Evolutionary conservation across 2,888 invertebrate species (phyloP), one percentile per base, ranked within the genome.

Genomic region (Shargacucullia verbasci): DNA sequence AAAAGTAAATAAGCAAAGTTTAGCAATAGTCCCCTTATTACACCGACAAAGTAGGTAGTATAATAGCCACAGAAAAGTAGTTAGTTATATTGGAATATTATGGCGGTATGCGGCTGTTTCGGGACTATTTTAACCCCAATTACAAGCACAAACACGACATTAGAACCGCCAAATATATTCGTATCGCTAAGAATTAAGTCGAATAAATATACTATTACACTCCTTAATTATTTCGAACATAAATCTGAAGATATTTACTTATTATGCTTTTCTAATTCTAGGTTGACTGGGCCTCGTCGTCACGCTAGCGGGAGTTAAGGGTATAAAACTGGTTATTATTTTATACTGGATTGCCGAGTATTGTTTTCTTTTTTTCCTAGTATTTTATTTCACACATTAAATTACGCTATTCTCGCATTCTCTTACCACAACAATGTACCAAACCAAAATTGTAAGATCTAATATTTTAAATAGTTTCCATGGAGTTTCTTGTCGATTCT

Each of bases 241-340:
- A 89, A 90, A 89, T 88, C 90, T 84, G 70, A 57, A 82, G 80
- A 88, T 88, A 87, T 90, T 90, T 87, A 82, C 82, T 84, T 88
- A 84, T 89, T 90, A 90, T 85, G 76, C 81, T 77, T 82, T 79
- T 81, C 82, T 90, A 92, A 90, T 90, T 78, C 79, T 83, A 88
- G 87, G 88, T 83, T 87, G 80, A 81, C 78, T 80, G 79, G 67
- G 68, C 76, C 59, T 59, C 68, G 70, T 62, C 82, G 88, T 88
- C 91, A 91, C 91, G 91, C 89, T 71, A 88, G 52, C 68, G 74
- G 71, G 79, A 59, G 25, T 41, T 46, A 43, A 59, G 12, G 13
- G 31, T 25, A 37, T 54, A 64, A 62, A 73, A 76, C 71, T 76
- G 61, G 70, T 81, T 20, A 78, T 87, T 84, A 84, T 84, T 82